These are phyloP conservation scores for Monopterus albus DNA, from an alignment of 2,113 vertebrate species.

Conservation along the genomic window DNA sequence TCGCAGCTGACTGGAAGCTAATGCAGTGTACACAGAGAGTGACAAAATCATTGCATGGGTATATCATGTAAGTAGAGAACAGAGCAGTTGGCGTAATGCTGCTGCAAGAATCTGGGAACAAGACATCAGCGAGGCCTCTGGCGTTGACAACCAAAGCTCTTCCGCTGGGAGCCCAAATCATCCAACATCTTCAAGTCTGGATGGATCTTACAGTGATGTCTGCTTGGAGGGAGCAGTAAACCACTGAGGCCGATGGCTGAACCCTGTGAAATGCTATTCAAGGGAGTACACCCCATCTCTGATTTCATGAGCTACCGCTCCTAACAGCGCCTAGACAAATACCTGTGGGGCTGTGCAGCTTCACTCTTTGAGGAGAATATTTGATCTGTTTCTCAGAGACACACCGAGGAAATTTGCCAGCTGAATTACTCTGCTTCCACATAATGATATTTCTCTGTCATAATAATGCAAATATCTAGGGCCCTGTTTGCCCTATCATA, in stretches of 20 bases:
- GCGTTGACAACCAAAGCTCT: constrained; percentile 70
- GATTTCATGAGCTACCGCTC: constrained; percentile 58
- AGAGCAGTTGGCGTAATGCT: constrained; percentile 29
- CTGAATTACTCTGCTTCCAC: constrained; percentile 30
- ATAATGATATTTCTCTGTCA: constrained; percentile 41
- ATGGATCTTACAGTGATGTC: constrained; percentile 58
- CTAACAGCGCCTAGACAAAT: constrained; percentile 42
- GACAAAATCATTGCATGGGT: constrained; percentile 37
- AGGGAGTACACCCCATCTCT: constrained; percentile 57
- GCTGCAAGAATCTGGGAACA: constrained; percentile 49
- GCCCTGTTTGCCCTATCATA: not conserved
- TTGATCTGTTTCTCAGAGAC: constrained; percentile 34
- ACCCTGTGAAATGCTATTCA: constrained; percentile 62
- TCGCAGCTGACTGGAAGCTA: constrained; percentile 42
- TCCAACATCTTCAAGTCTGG: constrained; percentile 45
- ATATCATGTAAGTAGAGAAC: constrained; percentile 15
- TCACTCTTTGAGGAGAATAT: constrained; percentile 20
- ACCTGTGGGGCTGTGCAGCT: constrained; percentile 44
- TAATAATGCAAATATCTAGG: constrained; percentile 26
- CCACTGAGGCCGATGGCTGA: constrained; percentile 57
- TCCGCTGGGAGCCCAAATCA: constrained; percentile 61
- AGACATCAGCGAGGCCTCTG: constrained; percentile 70
- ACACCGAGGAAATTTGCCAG: constrained; percentile 19
- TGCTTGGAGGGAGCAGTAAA: constrained; percentile 45
- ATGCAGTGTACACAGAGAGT: constrained; percentile 30